These are phyloP conservation scores for Bettongia penicillata DNA, from an alignment of 2,113 vertebrate genomes.

Conservation along the genomic window DNA sequence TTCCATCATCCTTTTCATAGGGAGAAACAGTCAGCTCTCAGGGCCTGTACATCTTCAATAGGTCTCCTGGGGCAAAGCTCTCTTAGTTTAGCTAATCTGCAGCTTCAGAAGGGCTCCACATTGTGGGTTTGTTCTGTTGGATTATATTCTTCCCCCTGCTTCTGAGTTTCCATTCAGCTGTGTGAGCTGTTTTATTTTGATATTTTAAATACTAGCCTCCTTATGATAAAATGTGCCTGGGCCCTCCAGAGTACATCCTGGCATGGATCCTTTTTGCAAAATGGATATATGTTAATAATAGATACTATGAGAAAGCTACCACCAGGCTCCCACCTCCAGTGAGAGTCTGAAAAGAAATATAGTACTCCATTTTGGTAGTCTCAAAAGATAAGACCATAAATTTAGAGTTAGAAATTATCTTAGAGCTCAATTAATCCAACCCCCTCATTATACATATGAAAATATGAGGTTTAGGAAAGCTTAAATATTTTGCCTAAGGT, in stretches of 20 bases:
- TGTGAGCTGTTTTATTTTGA: constrained; percentile 62
- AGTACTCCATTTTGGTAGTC: neutral
- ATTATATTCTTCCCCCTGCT: neutral
- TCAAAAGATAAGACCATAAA: neutral
- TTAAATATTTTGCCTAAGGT: neutral
- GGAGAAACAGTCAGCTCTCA: neutral
- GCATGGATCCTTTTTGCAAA: constrained; percentile 63
- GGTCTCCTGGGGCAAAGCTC: neutral
- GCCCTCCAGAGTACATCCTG: constrained; percentile 71
- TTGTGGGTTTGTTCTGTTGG: neutral
- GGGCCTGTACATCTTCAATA: neutral
- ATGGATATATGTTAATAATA: constrained; percentile 61
- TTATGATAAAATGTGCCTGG: constrained; percentile 65
- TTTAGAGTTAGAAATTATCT: neutral
- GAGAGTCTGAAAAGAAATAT: constrained; percentile 36
- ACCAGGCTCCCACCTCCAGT: constrained; percentile 48
- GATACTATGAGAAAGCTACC: constrained; percentile 67
- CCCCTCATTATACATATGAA: neutral
- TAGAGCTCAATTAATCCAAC: neutral
- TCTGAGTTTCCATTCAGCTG: constrained; percentile 16
- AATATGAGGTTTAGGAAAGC: neutral
- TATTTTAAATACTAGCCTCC: constrained; percentile 67
- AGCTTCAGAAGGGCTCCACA: neutral
- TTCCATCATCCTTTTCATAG: too few species aligned
- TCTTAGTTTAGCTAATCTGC: neutral